Evolutionary conservation across 2,797 vertebrate species (phyloP), one percentile per base, ranked within the genome.

Genomic region (Chromobotia macracanthus): DNA sequence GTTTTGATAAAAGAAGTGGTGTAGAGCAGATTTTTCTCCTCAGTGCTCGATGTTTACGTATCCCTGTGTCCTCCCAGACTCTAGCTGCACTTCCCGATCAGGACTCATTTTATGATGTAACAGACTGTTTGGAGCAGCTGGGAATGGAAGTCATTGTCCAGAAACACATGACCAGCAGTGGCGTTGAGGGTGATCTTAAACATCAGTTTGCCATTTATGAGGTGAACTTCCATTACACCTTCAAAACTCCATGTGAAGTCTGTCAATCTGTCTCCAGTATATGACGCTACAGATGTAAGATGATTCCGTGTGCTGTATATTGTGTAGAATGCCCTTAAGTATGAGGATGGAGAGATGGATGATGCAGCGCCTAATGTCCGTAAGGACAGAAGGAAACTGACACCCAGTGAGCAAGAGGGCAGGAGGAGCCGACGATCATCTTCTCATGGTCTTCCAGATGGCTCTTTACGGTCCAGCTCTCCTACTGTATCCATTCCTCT

Each of bases 91-190:
- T 99, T 38, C 97, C 96, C 0, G 97, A 99, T 80, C 97, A 98
- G 90, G 97, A 99, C 89, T 95, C 95, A 0, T 99, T 99, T 92
- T 99, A 99, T 0, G 97, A 99, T 0, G 84, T 97, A 86, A 95
- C 96, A 0, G 97, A 99, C 89, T 94, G 94, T 55, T 91, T 99
- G 89, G 97, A 99, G 88, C 93, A 95, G 87, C 93, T 94, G 82
- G 95, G 95, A 44, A 97, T 99, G 94, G 97, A 99, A 85, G 73
- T 72, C 0, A 85, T 97, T 71, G 90, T 98, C 84, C 94, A 95
- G 72, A 93, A 91, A 75, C 94, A 95, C 87, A 75, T 97, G 88
- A 90, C 80, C 80, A 91, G 84, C 83, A 91, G 90, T 7, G 94
- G 88, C 71, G 92, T 92, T 0, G 95, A 97, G 44, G 87, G 93